Percentiles rank a stretch among this genome's conserved stretches.
These are phyloP conservation scores for Baryphthengus martii DNA, from an alignment of 2,113 vertebrate genomes.

Conservation along the genomic window DNA sequence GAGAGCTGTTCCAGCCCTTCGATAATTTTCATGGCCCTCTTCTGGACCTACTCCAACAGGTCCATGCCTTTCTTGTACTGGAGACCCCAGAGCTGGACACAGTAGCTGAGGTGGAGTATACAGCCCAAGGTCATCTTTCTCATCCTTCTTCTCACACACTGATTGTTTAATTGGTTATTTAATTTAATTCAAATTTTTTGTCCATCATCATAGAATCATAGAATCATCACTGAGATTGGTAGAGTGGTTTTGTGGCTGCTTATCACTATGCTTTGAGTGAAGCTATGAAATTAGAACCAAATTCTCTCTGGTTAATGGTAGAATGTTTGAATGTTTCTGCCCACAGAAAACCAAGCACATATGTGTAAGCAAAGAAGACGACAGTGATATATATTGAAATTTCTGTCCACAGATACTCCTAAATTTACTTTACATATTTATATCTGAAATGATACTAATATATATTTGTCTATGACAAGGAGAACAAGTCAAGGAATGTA, in stretches of 20 bases:
- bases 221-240: neutral
- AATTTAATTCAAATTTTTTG: neutral
- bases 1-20: neutral
- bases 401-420: neutral
- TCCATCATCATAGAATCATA: too few relatives aligned
- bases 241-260: neutral
- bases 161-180: neutral
- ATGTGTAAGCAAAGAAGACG: neutral
- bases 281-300: neutral
- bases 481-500: neutral
- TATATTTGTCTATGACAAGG: neutral
- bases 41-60: accelerated
- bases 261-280: neutral
- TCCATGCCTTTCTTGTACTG: neutral
- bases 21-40: neutral
- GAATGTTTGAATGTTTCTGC: neutral
- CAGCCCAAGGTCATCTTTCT: neutral
- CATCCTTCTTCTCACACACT: neutral
- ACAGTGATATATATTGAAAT: neutral
- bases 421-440: neutral
- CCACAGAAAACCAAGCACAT: neutral
- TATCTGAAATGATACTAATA: neutral
- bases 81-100: neutral
- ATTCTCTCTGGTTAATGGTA: neutral
- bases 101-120: neutral